Conservation (phyloP, 2,113 vertebrate species). For the Pyrgilauda ruficollis region DNA sequence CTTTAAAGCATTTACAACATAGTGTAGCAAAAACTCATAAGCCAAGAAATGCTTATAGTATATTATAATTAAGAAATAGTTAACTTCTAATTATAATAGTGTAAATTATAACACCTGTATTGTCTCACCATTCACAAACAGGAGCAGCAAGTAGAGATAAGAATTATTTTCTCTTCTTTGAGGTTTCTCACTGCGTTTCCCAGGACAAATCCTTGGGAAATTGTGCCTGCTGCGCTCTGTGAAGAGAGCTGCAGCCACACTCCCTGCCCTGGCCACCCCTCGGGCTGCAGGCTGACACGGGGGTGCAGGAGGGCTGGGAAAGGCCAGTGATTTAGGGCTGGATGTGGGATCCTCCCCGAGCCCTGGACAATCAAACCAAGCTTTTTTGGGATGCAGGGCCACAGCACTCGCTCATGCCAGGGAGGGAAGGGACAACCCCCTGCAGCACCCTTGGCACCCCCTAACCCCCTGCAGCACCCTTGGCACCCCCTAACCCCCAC, state of each 20-base stretch:
- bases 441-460: background rate
- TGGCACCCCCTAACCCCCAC: too few relatives aligned
- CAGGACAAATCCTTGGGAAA: background rate
- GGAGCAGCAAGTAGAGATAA: background rate
- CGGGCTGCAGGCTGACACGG: rapidly evolving
- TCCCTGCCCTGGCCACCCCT: background rate
- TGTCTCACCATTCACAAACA: background rate
- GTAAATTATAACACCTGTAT: background rate
- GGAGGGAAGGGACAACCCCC: background rate
- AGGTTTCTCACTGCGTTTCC: rapidly evolving
- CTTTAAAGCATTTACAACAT: background rate
- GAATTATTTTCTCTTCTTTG: background rate
- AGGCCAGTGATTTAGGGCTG: background rate
- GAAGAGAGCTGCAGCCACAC: background rate
- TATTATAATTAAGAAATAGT: background rate
- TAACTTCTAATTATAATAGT: background rate
- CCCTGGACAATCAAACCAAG: background rate
- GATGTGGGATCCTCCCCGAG: background rate
- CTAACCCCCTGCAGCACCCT: background rate
- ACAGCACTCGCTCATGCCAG: rapidly evolving
- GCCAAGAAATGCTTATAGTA: background rate
- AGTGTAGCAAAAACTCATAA: background rate
- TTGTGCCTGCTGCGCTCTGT: background rate
- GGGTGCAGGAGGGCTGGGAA: background rate
- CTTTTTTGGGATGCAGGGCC: background rate